These are phyloP conservation scores for Rhinichthys osculus DNA, from an alignment of 2,797 vertebrate species.

Conservation along the genomic window DNA sequence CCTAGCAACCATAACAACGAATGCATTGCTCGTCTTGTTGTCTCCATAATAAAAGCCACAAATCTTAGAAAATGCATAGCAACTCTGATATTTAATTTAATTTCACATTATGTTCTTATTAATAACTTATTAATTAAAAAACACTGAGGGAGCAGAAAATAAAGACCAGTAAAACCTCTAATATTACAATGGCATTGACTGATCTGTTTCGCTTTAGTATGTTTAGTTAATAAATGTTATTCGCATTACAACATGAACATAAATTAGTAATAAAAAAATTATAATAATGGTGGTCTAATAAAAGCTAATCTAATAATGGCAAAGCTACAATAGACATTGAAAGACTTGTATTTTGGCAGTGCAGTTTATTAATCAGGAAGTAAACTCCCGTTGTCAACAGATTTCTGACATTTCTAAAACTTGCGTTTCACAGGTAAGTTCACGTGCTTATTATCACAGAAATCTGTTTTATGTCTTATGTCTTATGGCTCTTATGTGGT, in stretches of 20 bases:
- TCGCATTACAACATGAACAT: not conserved
- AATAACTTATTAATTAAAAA: not conserved
- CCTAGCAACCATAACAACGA: conserved; percentile 16
- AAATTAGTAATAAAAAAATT: not conserved
- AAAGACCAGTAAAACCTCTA: not conserved
- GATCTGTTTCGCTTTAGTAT: not conserved
- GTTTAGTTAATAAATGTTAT: not conserved
- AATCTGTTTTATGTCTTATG: not conserved
- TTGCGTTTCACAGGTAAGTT: conserved; percentile 27
- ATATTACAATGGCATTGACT: not conserved
- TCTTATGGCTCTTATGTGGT: too few relatives aligned
- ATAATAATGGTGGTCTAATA: not conserved
- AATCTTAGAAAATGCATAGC: not conserved
- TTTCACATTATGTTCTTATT: not conserved
- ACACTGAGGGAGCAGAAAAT: not conserved
- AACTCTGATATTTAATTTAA: not conserved
- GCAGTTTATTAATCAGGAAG: conserved; percentile 32
- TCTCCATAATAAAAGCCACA: conserved; percentile 22
- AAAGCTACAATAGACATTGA: too few relatives aligned
- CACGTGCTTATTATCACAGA: not conserved
- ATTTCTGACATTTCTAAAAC: conserved; percentile 31
- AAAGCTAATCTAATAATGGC: not conserved
- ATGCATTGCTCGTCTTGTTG: not conserved
- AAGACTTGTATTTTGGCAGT: conserved; percentile 39
- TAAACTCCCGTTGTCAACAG: conserved; percentile 20